phyloP scores from a whole-genome alignment of 2,797 vertebrate genomes.

The Rousettus madagascariensis region DNA sequence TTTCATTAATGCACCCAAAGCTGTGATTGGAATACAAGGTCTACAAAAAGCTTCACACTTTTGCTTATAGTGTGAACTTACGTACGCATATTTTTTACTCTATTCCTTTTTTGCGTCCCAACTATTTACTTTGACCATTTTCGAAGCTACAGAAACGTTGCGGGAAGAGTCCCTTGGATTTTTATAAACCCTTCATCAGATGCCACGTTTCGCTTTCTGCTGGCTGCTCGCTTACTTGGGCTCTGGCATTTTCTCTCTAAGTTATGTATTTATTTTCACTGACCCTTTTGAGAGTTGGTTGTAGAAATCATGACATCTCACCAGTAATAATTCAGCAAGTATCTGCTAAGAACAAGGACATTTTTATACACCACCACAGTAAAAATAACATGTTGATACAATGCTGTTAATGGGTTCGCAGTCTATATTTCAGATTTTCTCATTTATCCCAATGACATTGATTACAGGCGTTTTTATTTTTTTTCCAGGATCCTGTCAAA shows the following conservation, averaged over 20 bases:
- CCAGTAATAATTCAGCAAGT: not conserved
- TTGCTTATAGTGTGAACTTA: not conserved
- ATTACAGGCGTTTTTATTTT: not conserved
- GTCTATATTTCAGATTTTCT: not conserved
- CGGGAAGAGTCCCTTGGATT: not conserved
- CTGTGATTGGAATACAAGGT: not conserved
- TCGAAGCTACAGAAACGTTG: not conserved
- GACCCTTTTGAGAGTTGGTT: not conserved
- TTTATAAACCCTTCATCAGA: not conserved
- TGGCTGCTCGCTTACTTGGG: not conserved
- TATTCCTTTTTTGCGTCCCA: not conserved
- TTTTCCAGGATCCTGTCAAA: not conserved
- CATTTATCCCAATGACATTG: not conserved
- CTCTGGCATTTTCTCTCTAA: not conserved
- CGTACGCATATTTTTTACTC: not conserved
- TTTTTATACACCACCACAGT: not conserved
- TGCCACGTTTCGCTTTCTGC: too few species aligned
- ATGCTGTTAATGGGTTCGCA: not conserved
- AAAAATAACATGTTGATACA: too few species aligned
- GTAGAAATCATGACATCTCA: not conserved
- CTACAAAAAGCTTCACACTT: not conserved
- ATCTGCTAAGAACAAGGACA: not conserved
- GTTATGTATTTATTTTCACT: not conserved
- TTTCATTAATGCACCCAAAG: not conserved
- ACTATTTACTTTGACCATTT: not conserved